A percentile compares a stretch with the other conserved stretches of the same genome.
phyloP scores from a whole-genome alignment of 2,113 vertebrate genomes.

The Cololabis saira region DNA sequence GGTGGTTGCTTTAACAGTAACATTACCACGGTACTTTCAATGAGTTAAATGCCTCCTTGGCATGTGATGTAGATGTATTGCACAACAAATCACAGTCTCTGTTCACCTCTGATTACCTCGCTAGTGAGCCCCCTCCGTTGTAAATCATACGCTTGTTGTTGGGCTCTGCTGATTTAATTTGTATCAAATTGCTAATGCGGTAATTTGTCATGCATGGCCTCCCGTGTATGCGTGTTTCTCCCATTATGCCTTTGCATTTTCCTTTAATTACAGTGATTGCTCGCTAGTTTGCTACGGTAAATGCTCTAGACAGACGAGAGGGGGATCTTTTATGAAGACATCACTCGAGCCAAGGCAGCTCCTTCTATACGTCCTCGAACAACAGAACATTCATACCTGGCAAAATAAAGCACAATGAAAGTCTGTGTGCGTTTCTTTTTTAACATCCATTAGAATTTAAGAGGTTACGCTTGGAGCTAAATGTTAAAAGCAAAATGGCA shows the following conservation, averaged over 20 bases:
- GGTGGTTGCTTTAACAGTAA: slow-evolving; percentile 40
- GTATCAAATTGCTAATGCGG: slow-evolving; percentile 71
- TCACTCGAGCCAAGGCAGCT: slow-evolving; percentile 22
- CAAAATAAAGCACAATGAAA: not conserved
- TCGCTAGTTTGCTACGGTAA: slow-evolving; percentile 49
- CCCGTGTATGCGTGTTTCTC: slow-evolving; percentile 60
- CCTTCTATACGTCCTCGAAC: slow-evolving; percentile 13
- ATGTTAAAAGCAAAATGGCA: not conserved
- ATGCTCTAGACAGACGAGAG: slow-evolving; percentile 34
- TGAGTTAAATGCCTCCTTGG: slow-evolving; percentile 31
- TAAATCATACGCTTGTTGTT: slow-evolving; percentile 57
- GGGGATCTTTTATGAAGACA: slow-evolving; percentile 28
- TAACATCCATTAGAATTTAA: not conserved
- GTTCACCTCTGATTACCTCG: slow-evolving; percentile 67
- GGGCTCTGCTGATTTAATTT: slow-evolving; percentile 72
- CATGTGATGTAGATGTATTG: slow-evolving; percentile 41
- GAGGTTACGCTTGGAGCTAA: not conserved
- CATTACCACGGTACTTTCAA: slow-evolving; percentile 28
- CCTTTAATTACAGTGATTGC: slow-evolving; percentile 59
- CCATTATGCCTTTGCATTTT: slow-evolving; percentile 65
- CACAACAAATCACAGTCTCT: slow-evolving; percentile 47
- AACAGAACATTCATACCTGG: not conserved
- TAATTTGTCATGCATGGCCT: slow-evolving; percentile 66
- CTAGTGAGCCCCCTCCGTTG: slow-evolving; percentile 35
- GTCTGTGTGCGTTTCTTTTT: slow-evolving; percentile 3